Evolutionary conservation across 2,888 invertebrate species (phyloP).

Genomic region (Onthophagus sagittarius): DNA sequence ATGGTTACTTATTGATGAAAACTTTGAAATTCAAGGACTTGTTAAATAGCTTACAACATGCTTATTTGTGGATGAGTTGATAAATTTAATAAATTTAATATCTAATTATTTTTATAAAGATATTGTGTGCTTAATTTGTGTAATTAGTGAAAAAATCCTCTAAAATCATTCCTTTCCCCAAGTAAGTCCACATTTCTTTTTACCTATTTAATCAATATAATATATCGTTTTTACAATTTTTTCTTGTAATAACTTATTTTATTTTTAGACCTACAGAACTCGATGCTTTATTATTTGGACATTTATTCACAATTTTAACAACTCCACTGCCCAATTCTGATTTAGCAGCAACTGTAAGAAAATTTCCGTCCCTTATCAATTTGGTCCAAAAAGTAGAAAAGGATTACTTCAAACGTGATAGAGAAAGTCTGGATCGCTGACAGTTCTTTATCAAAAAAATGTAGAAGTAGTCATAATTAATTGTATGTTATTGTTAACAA

Average conservation of each 20-base stretch:
- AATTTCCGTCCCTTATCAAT: conserved; percentile 71
- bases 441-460: neutral
- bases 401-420: conserved; percentile 60
- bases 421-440: neutral
- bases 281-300: conserved; percentile 95
- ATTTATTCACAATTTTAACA: conserved; percentile 91
- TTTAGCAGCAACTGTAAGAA: conserved; percentile 75
- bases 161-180: neutral
- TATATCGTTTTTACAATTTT: neutral
- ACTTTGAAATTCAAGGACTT: neutral
- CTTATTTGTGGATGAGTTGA: neutral
- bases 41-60: neutral
- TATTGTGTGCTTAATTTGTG: neutral
- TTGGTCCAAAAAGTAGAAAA: conserved; percentile 82
- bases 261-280: conserved; percentile 81
- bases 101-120: neutral
- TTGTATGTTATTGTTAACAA: conserved; percentile 8
- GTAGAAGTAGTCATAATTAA: neutral
- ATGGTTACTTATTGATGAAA: conserved; percentile 2
- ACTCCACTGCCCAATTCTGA: conserved; percentile 80
- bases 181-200: neutral
- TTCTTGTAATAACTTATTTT: neutral
- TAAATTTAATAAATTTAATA: neutral
- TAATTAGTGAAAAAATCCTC: neutral
- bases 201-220: neutral